Evolutionary conservation across 2,797 vertebrate genomes (phyloP).

Genomic region (Adelosebastes latens): DNA sequence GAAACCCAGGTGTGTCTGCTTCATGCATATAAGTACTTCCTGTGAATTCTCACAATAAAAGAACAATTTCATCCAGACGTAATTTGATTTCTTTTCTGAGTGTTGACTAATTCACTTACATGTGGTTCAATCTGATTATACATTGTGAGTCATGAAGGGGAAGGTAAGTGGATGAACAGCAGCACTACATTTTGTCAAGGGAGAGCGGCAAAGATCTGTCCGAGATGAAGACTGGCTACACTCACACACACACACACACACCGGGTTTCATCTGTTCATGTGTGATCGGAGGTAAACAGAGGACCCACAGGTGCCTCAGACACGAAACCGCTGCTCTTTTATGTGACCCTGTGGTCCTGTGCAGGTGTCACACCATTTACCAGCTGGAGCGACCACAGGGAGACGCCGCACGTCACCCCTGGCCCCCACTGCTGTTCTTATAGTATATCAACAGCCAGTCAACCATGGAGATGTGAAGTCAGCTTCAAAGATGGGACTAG

Average conservation of each 20-base stretch:
- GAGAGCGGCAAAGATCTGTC: constrained; percentile 39
- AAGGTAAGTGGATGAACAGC: constrained; percentile 36
- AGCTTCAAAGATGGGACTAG: constrained; percentile 38
- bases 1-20: constrained; percentile 44
- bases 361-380: constrained; percentile 57
- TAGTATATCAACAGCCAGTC: constrained; percentile 44
- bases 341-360: constrained; percentile 31
- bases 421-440: constrained; percentile 7
- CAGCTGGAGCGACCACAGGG: constrained; percentile 10
- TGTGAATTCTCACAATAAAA: constrained; percentile 56
- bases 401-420: constrained; percentile 6
- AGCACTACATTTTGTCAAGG: constrained; percentile 36
- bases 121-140: constrained; percentile 55
- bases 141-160: constrained; percentile 52
- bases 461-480: constrained; percentile 46
- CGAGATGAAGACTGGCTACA: not conserved
- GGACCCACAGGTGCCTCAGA: constrained; percentile 21
- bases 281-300: constrained; percentile 35
- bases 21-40: constrained; percentile 31
- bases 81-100: constrained; percentile 55
- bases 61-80: constrained; percentile 35
- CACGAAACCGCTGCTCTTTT: constrained; percentile 32
- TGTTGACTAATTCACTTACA: constrained; percentile 68
- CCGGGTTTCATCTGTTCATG: not conserved
- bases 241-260: not conserved